Evolutionary conservation across 2,113 vertebrate genomes (phyloP).

Genomic region (Cebus imitator): DNA sequence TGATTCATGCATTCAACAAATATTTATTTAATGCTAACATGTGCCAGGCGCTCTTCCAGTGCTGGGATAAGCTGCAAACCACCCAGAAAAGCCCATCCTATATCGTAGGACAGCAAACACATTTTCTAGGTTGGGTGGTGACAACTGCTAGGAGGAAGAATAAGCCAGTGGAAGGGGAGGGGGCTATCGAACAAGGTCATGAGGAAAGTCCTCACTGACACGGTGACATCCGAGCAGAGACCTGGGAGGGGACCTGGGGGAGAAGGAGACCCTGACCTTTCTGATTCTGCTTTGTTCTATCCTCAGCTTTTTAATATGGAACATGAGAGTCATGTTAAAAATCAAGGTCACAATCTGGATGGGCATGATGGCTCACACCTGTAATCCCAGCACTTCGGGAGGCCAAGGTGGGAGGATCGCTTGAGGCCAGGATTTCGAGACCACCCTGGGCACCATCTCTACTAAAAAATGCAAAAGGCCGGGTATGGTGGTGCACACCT

Average conservation of each 20-base stretch:
- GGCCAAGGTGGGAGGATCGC: background rate
- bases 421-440: background rate
- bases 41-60: background rate
- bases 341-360: background rate
- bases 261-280: background rate
- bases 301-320: background rate
- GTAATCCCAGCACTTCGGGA: background rate
- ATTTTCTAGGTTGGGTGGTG: too few relatives aligned
- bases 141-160: background rate
- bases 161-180: background rate
- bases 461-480: background rate
- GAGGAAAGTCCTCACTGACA: background rate
- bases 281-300: background rate
- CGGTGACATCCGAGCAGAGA: background rate
- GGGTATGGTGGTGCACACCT: too few relatives aligned
- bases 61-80: background rate
- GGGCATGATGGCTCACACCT: background rate
- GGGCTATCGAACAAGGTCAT: background rate
- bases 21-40: background rate
- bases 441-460: background rate
- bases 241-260: rapidly evolving
- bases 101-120: background rate
- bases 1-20: background rate
- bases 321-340: background rate
- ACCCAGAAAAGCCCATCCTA: background rate